Conservation (phyloP, 2,888 invertebrate species). For the Phania funesta region DNA sequence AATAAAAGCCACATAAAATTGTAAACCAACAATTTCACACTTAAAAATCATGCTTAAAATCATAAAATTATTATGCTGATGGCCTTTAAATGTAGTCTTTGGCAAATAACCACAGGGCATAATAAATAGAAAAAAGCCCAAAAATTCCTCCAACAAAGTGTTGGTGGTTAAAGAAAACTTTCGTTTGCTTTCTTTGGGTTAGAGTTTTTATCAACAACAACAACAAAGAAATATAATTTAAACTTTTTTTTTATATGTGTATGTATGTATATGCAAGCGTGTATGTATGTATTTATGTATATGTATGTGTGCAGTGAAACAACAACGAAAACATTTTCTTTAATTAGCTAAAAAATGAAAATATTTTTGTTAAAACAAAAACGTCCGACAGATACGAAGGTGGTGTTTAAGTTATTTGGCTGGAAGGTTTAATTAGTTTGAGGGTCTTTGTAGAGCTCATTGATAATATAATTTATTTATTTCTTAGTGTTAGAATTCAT, state of each 20-base stretch:
- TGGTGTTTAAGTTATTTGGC: not conserved
- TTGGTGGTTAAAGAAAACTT: conserved; percentile 39
- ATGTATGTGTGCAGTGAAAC: conserved; percentile 22
- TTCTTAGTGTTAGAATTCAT: too few species aligned
- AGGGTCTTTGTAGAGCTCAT: too few species aligned
- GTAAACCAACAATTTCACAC: conserved; percentile 67
- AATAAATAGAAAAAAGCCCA: conserved; percentile 46
- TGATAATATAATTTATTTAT: too few species aligned
- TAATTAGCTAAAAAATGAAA: conserved; percentile 61
- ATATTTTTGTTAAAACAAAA: conserved; percentile 43
- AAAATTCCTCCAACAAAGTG: too few species aligned
- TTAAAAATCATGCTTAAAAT: conserved; percentile 65
- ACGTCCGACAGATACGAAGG: not conserved
- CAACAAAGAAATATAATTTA: conserved; percentile 33
- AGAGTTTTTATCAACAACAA: not conserved
- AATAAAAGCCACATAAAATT: conserved; percentile 36
- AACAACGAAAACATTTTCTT: conserved; percentile 55
- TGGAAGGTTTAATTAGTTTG: not conserved
- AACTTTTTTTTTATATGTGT: conserved; percentile 44
- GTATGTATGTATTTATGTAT: too few species aligned
- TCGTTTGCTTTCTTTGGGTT: conserved; percentile 38
- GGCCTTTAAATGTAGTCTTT: conserved; percentile 70
- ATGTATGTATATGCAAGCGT: too few species aligned
- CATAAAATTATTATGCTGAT: conserved; percentile 76
- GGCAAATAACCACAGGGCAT: conserved; percentile 61